These are phyloP conservation scores for Drosophila cardini DNA, from an alignment of 1,140 invertebrate genomes.

Conservation along the genomic window DNA sequence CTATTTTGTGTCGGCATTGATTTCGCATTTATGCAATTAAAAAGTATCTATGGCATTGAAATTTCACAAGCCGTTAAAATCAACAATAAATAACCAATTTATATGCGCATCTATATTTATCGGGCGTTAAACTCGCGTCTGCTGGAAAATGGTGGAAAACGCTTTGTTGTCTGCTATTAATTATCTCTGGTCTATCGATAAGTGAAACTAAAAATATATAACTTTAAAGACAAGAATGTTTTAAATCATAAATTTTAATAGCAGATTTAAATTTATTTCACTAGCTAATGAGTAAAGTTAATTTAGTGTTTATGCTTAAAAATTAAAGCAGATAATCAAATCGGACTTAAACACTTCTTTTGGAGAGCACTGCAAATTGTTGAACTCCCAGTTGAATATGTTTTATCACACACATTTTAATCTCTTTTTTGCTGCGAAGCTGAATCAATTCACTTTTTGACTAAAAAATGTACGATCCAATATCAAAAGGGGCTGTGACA, in stretches of 20 bases:
- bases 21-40: constrained; percentile 56
- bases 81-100: constrained; percentile 80
- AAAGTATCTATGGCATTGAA: constrained; percentile 53
- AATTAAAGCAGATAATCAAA: neutral
- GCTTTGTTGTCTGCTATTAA: constrained; percentile 52
- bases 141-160: neutral
- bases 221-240: neutral
- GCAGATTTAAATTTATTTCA: too few relatives aligned
- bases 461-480: constrained; percentile 61
- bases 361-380: constrained; percentile 15
- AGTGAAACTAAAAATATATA: constrained; percentile 22
- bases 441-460: constrained; percentile 59
- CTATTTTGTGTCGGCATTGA: constrained; percentile 21
- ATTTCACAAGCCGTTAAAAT: constrained; percentile 43
- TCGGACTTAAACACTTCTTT: neutral
- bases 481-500: neutral
- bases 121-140: constrained; percentile 34
- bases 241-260: too few relatives aligned
- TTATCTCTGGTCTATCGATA: constrained; percentile 51
- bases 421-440: constrained; percentile 16
- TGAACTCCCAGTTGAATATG: constrained; percentile 14
- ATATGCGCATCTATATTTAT: constrained; percentile 78
- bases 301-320: neutral
- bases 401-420: constrained; percentile 26
- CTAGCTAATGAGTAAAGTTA: too few relatives aligned